A percentile compares a stretch with the other conserved stretches of the same genome.
These are phyloP conservation scores for Anabacerthia variegaticeps DNA, from an alignment of 2,797 vertebrate genomes.

Conservation along the genomic window DNA sequence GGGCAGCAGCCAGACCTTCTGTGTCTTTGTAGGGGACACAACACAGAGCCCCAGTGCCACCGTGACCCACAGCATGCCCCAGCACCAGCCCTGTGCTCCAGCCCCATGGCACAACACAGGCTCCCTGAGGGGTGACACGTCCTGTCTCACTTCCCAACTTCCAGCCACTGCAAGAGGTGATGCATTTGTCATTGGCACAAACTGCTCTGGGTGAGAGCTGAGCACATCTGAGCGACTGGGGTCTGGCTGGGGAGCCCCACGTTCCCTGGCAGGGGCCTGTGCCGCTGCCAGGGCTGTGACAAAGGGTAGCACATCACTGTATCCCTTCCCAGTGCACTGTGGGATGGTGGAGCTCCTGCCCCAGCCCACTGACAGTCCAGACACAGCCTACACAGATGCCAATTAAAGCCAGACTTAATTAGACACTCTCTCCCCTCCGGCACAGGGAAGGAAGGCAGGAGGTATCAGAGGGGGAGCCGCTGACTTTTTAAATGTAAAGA, in stretches of 20 bases:
- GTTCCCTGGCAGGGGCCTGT: neutral
- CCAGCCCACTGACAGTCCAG: neutral
- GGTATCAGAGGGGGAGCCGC: neutral
- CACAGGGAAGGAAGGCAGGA: neutral
- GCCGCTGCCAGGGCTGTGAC: neutral
- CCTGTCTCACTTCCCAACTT: neutral
- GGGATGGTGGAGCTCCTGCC: neutral
- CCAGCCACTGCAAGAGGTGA: neutral
- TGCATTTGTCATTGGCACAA: neutral
- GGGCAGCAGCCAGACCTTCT: neutral
- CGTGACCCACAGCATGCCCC: fast-evolving
- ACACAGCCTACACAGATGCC: neutral
- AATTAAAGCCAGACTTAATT: slow-evolving; percentile 26
- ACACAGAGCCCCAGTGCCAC: fast-evolving
- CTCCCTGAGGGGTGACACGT: neutral
- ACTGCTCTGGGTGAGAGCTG: neutral
- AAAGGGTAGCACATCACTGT: fast-evolving
- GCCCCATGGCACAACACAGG: fast-evolving
- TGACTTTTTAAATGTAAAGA: neutral
- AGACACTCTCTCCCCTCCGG: neutral
- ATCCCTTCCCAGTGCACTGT: neutral
- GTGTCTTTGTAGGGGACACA: fast-evolving
- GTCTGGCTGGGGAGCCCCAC: neutral
- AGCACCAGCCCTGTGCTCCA: neutral
- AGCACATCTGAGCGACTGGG: neutral